A percentile compares a stretch with the other conserved stretches of the same genome.
These are phyloP conservation scores for Noctua comes DNA, from an alignment of 2,888 invertebrate species.

Conservation along the genomic window DNA sequence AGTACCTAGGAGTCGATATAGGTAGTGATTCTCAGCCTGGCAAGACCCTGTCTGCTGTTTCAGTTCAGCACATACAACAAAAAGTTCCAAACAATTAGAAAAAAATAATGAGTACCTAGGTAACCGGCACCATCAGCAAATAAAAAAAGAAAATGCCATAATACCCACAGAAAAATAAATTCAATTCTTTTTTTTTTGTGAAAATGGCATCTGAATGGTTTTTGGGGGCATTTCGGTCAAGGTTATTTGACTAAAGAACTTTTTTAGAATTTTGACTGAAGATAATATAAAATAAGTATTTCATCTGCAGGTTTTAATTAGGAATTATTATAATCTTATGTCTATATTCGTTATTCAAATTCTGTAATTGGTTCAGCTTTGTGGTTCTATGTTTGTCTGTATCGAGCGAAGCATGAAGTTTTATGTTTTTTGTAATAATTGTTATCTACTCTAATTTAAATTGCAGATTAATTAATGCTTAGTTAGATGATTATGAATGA, in stretches of 20 bases:
- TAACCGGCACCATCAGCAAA: neutral
- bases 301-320: neutral
- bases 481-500: neutral
- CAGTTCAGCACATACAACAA: neutral
- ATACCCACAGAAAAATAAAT: neutral
- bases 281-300: neutral
- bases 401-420: slow-evolving; percentile 43
- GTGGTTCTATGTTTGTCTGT: slow-evolving; percentile 36
- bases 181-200: neutral
- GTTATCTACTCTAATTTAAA: slow-evolving; percentile 22
- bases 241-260: slow-evolving; percentile 2
- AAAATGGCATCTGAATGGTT: neutral
- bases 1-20: neutral
- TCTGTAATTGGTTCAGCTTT: slow-evolving; percentile 59
- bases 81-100: neutral
- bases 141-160: too few relatives aligned
- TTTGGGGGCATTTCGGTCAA: neutral
- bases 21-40: neutral
- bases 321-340: neutral
- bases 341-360: slow-evolving; percentile 27
- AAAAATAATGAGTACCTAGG: neutral
- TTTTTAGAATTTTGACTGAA: too few relatives aligned
- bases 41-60: neutral
- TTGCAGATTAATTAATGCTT: slow-evolving; percentile 22
- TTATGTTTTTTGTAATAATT: neutral